Percentiles rank a stretch among this genome's conserved stretches.
Conservation (phyloP, 92 coral and sea anemone species). For the Zoanthus solanderi region DNA sequence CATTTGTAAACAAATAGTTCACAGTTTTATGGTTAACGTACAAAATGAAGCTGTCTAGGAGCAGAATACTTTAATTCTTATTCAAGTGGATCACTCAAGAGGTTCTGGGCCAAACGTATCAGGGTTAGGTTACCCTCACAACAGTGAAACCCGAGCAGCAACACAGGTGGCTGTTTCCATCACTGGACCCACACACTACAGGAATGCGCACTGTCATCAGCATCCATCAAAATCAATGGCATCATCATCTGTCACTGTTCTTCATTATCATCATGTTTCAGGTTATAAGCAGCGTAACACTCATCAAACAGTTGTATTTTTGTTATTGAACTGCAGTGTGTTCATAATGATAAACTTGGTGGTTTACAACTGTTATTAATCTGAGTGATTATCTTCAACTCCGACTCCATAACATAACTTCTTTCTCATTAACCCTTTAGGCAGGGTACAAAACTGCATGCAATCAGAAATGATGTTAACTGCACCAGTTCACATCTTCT, state of each 20-base stretch:
- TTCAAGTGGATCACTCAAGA: slow-evolving; percentile 1
- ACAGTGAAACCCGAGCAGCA: slow-evolving; percentile 33
- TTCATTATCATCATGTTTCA: neutral
- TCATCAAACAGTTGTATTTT: neutral
- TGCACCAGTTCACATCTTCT: neutral
- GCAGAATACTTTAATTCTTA: neutral
- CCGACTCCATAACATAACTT: neutral
- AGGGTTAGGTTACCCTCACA: slow-evolving; percentile 47
- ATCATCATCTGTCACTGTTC: slow-evolving; percentile 36
- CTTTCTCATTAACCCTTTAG: too few relatives aligned
- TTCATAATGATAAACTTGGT: neutral
- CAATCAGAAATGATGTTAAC: neutral
- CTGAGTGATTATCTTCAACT: neutral
- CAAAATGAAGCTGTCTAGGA: slow-evolving; percentile 35
- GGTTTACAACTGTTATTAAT: neutral
- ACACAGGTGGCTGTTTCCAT: slow-evolving; percentile 18
- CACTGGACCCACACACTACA: slow-evolving; percentile 26
- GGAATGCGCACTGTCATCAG: slow-evolving; percentile 23
- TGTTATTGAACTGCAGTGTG: neutral
- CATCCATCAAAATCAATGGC: slow-evolving; percentile 39
- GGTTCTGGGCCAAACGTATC: slow-evolving; percentile 25
- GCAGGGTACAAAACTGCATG: neutral
- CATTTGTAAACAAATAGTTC: neutral
- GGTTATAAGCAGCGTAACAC: neutral
- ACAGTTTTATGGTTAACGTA: neutral